These are phyloP conservation scores for Chiloscyllium punctatum DNA, from an alignment of 2,797 vertebrate species.

Conservation along the genomic window DNA sequence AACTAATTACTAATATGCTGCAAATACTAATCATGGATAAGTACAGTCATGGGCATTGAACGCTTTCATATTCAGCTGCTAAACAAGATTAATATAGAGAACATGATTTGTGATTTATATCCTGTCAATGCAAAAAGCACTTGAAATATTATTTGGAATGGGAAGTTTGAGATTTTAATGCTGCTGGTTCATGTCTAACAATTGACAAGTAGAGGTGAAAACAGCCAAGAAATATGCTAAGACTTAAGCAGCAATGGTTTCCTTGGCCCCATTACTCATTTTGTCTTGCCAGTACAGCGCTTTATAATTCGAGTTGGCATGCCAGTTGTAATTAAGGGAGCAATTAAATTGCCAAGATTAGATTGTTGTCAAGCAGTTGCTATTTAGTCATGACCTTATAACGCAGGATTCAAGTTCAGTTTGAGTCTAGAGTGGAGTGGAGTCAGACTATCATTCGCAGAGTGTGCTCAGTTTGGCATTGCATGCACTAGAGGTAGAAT, in stretches of 20 bases:
- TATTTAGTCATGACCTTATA: neutral
- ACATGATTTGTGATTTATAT: neutral
- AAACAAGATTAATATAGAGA: neutral
- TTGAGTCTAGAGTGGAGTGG: neutral
- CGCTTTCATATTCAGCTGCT: neutral
- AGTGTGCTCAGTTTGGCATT: neutral
- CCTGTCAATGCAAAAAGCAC: neutral
- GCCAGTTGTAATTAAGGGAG: conserved; percentile 7
- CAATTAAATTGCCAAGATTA: neutral
- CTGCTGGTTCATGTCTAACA: neutral
- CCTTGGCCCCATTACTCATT: conserved; percentile 8
- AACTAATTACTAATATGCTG: neutral
- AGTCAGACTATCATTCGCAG: neutral
- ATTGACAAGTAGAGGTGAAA: conserved; percentile 23
- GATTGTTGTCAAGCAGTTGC: neutral
- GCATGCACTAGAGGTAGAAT: neutral
- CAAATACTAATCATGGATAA: neutral
- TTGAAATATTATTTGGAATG: conserved; percentile 10
- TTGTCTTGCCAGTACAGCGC: neutral
- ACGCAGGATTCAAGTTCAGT: too few relatives aligned
- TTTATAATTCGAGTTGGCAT: neutral
- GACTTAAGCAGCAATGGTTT: neutral
- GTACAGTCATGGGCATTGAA: neutral
- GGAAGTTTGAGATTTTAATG: neutral
- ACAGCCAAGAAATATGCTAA: neutral